Evolutionary conservation across 2,797 vertebrate genomes (phyloP).

Genomic region (Echiichthys vipera): DNA sequence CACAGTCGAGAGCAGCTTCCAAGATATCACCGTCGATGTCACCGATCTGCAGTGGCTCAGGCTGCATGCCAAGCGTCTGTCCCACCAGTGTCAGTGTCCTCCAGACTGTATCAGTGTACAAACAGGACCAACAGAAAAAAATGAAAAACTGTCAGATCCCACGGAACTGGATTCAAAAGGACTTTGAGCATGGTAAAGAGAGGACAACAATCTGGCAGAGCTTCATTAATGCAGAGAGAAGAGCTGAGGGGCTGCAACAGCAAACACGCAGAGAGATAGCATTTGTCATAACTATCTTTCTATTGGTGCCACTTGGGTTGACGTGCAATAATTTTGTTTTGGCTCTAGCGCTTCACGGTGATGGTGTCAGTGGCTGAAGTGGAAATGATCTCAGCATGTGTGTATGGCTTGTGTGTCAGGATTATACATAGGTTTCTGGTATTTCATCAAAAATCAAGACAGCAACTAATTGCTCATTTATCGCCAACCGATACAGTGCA

Average conservation of each 20-base stretch:
- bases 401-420: neutral
- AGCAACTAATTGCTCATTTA: neutral
- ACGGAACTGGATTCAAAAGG: no score
- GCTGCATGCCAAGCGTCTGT: neutral
- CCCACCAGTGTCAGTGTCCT: neutral
- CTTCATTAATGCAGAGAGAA: conserved; percentile 28
- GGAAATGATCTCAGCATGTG: neutral
- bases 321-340: conserved; percentile 1
- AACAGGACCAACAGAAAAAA: neutral
- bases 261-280: neutral
- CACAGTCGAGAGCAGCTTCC: no score
- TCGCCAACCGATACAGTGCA: neutral
- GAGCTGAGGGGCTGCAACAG: neutral
- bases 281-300: conserved; percentile 25
- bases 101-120: neutral
- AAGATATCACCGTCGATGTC: no score
- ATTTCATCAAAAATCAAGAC: neutral
- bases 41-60: no score
- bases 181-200: conserved; percentile 13
- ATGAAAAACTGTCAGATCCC: no score
- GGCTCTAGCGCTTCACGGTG: neutral
- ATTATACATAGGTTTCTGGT: neutral
- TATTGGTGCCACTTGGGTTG: conserved; percentile 21
- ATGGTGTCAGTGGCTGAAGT: neutral
- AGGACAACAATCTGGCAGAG: conserved; percentile 40